A percentile compares a stretch with the other conserved stretches of the same genome.
Conservation (phyloP, 2,113 vertebrate genomes). For the Platichthys stellatus region DNA sequence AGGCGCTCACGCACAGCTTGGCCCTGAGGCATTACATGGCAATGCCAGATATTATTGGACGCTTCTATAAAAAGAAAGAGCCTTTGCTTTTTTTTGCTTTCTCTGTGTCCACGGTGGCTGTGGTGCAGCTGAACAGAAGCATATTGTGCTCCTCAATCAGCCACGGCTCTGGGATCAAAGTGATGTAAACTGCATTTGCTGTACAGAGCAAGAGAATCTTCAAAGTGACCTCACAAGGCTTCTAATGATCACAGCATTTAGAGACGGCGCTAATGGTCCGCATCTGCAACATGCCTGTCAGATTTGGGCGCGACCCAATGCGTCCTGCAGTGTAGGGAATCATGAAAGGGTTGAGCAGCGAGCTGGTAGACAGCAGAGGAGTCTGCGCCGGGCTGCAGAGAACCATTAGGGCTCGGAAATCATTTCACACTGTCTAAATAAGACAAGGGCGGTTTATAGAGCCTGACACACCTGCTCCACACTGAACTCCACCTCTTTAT, state of each 20-base stretch:
- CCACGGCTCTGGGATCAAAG: constrained; percentile 55
- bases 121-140: constrained; percentile 57
- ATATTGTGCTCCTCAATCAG: constrained; percentile 66
- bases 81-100: constrained; percentile 47
- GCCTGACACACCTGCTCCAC: constrained; percentile 18
- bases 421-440: constrained; percentile 17
- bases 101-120: constrained; percentile 49
- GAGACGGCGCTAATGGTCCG: constrained; percentile 54
- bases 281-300: constrained; percentile 44
- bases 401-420: constrained; percentile 8
- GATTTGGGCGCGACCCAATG: constrained; percentile 29
- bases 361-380: not conserved
- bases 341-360: constrained; percentile 26
- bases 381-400: not conserved
- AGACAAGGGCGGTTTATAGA: constrained; percentile 10
- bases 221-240: constrained; percentile 56
- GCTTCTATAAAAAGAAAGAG: constrained; percentile 73
- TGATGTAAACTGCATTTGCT: constrained; percentile 42
- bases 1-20: constrained; percentile 2
- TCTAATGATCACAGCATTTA: constrained; percentile 57
- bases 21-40: constrained; percentile 70
- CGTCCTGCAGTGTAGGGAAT: constrained; percentile 2
- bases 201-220: constrained; percentile 55
- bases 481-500: not conserved
- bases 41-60: constrained; percentile 75